Base-by-base conservation (phyloP, 2,797 vertebrate species). In the Mus spretus region DNA sequence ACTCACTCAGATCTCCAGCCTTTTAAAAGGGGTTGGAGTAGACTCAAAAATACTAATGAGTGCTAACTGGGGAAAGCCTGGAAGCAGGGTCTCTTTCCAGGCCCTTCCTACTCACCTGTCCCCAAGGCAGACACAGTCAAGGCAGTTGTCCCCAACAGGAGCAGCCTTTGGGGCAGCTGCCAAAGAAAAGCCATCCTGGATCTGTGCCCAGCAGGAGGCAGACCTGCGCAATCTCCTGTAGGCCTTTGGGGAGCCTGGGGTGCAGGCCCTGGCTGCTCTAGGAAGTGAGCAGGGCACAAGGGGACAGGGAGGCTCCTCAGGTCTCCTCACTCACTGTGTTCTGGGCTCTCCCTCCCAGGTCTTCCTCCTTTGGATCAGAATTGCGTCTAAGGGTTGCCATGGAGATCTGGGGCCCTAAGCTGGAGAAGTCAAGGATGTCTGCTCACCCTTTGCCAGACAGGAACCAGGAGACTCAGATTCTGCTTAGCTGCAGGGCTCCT, bases 351-450 rank as follows among this genome's bases (percentile, higher is more conserved):
- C 7, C n/a, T 80, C 92, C 87, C 47, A 78, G 91, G 79, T 82
- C 20, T 75, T 70, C 34, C 28, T 59, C 79, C 84, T 94, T 90
- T 81, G 90, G 47, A 59, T 75, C 80, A 90, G 95, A 89, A 86
- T 80, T 96, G 97, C 92, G 89, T 89, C 90, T 79, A 80, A 67
- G n/a, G 12, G 97, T 98, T 97, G 91, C 96, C 96, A 93, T 91
- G 96, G 98, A 96, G 86, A 97, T 96, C 70, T 82, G 81, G 57
- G 61, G 89, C 65, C 78, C 81, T n/a, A 86, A 67, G 44, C 80
- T 70, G 22, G 67, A 93, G 81, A 88, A 79, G 88, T 83, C 5
- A 8, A 91, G 59, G 74, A 88, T 95, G 75, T 90, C 61, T 7
- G 24, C 91, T 93, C 59, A 89, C 15, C 70, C 74, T n/a, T 37